Conservation (phyloP, 2,797 vertebrate species). For the Acipenser transmontanus region DNA sequence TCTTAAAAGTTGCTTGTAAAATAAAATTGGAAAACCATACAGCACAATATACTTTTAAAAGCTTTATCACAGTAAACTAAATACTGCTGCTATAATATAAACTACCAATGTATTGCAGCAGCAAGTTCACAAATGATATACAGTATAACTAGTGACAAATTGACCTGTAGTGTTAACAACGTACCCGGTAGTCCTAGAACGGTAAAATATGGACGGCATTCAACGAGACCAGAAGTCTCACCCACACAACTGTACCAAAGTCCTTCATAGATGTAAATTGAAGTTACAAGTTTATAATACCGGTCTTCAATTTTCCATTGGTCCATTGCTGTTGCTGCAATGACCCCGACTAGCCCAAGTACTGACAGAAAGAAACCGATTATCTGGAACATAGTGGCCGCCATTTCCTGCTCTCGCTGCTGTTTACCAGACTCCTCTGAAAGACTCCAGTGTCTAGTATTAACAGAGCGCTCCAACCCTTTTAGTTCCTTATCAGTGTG, state of each 20-base stretch:
- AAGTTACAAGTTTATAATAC: constrained; percentile 63
- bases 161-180: constrained; percentile 14
- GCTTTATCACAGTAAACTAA: no score
- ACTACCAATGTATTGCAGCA: no score
- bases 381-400: constrained; percentile 62
- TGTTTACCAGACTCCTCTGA: background rate
- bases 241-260: constrained; percentile 73
- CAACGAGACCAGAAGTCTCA: constrained; percentile 65
- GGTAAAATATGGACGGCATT: constrained; percentile 75
- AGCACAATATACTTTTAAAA: no score
- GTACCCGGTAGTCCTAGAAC: constrained; percentile 81
- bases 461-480: no score
- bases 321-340: constrained; percentile 67
- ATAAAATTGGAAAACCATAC: no score
- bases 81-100: no score
- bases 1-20: no score
- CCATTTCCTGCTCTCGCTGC: constrained; percentile 38
- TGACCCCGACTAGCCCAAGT: constrained; percentile 65
- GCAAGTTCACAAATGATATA: constrained; percentile 13
- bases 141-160: constrained; percentile 30
- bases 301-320: constrained; percentile 76
- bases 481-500: constrained; percentile 14
- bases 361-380: constrained; percentile 62
- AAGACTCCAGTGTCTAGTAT: no score
- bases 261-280: constrained; percentile 70